Percentiles rank a stretch among this genome's conserved stretches.
phyloP scores from a whole-genome alignment of 1,140 invertebrate species.

The Heliconius himera region DNA sequence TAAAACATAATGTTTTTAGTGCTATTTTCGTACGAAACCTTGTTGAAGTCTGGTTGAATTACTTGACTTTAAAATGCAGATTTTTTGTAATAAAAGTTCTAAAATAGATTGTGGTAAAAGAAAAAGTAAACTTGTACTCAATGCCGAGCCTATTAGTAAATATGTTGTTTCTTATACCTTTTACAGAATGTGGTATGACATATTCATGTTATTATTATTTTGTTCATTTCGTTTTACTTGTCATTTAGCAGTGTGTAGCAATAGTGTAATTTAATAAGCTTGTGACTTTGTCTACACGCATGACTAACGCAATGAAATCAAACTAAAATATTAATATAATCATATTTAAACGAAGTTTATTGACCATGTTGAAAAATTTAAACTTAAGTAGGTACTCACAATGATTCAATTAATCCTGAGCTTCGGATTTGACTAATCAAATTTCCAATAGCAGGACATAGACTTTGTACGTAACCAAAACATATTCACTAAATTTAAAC shows the following conservation, averaged over 20 bases:
- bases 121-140: background rate
- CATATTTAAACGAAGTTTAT: constrained; percentile 44
- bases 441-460: background rate
- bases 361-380: constrained; percentile 38
- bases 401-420: background rate
- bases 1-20: constrained; percentile 14
- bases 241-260: constrained; percentile 7
- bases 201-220: background rate
- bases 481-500: constrained; percentile 1
- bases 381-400: constrained; percentile 1
- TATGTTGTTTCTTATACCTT: constrained; percentile 3
- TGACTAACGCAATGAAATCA: constrained; percentile 43
- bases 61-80: constrained; percentile 5
- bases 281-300: constrained; percentile 53
- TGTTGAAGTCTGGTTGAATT: background rate
- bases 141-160: constrained; percentile 8
- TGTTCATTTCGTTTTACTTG: constrained; percentile 2
- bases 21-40: background rate
- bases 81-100: constrained; percentile 1
- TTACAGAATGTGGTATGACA: background rate
- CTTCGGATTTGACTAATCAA: too few species aligned
- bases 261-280: constrained; percentile 34
- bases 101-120: constrained; percentile 3
- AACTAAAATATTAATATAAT: background rate
- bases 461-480: background rate